Base-by-base conservation (phyloP, 2,797 vertebrate genomes). In the Manis crassicaudata region DNA sequence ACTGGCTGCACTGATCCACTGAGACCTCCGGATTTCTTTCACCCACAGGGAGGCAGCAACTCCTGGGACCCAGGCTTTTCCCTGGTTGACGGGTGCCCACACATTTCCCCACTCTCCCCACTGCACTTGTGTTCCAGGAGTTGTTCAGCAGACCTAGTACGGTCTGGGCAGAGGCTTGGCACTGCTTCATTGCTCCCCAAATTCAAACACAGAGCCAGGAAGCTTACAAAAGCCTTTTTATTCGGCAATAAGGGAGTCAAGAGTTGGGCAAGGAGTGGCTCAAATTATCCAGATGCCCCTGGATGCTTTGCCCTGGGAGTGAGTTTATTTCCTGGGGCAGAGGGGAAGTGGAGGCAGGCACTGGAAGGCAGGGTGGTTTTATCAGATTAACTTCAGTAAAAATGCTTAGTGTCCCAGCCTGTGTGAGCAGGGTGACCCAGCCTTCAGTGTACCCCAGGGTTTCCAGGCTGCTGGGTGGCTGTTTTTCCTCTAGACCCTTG, bases 11-110 rank as follows among this genome's bases (percentile, higher is more conserved):
- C 0, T 99, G 98, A 60, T 99, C 99, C 88, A 99, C 98, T 92
- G 99, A 97, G 20, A 99, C 93, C 94, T 99, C 99, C 0, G 99
- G 80, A 99, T 99, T 97, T 99, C 99, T 88, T 99, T 99, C 0
- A 98, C 98, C 68, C 92, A 98, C 98, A 81, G 96, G 97, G 3
- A 46, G 46, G 98, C 98, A 23, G 93, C 96, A 60, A 97, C 90
- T 58, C 98, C 98, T 23, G 98, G 98, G 77, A 94, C 68, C 11
- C 90, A 88, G 7, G 73, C 12, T 90, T 97, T 92, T 14, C 75
- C 82, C 0, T 40, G 60, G 50, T 98, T 79, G 76, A 87, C 72
- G 6, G 88, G 82, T 37, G 79, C 95, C 60, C 67, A 70, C 75
- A 2, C 46, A 46, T 46, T 92, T 97, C 32, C 12, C 93, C 75